Percentiles rank a stretch among this genome's conserved stretches.
Conservation (phyloP, 2,797 vertebrate species). For the Notolepis coatsorum region DNA sequence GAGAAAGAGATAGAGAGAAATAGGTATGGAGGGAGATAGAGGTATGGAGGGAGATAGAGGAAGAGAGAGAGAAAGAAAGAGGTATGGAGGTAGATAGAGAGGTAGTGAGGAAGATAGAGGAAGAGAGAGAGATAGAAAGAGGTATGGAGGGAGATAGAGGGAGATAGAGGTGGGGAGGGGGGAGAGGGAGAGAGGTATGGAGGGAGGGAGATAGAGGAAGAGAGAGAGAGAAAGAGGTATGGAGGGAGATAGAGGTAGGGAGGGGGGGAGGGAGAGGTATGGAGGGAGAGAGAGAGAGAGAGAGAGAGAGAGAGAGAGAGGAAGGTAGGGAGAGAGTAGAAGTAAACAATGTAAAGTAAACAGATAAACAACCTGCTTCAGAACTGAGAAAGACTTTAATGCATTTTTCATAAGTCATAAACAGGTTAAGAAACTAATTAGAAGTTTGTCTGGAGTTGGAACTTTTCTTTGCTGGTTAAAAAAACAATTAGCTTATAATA, state of each 20-base stretch:
- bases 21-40: slow-evolving; percentile 42
- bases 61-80: background rate
- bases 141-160: background rate
- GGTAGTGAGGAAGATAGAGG: too few relatives aligned
- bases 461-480: too few relatives aligned
- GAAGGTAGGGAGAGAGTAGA: background rate
- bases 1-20: background rate
- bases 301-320: background rate
- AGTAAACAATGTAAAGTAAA: too few relatives aligned
- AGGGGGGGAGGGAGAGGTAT: slow-evolving; percentile 90
- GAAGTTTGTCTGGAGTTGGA: background rate
- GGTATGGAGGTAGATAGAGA: too few relatives aligned
- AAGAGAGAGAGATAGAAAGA: background rate
- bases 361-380: background rate
- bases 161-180: background rate
- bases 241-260: too few relatives aligned
- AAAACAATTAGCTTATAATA: too few relatives aligned
- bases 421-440: slow-evolving; percentile 19
- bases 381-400: background rate
- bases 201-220: background rate
- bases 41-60: background rate
- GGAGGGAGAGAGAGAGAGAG: background rate
- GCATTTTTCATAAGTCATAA: slow-evolving; percentile 37
- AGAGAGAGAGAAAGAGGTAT: background rate
- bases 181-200: background rate